Base-by-base conservation (phyloP, 2,888 invertebrate species). In the Vannuccia rotundouncinata region DNA sequence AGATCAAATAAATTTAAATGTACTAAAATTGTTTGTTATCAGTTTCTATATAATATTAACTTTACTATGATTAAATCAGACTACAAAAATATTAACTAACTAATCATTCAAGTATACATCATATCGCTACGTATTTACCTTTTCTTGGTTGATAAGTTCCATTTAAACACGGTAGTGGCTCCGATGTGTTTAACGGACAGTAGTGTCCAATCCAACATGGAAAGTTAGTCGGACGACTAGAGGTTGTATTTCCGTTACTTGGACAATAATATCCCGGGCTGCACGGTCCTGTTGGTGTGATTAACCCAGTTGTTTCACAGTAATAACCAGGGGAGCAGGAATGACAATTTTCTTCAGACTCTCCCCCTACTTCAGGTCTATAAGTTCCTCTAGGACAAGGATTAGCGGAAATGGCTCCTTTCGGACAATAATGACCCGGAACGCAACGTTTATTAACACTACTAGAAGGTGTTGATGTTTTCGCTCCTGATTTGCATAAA, bases 381-480 rank as follows among this genome's bases (percentile, higher is more conserved):
- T 75, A 75, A 17, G 22, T 75, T 29, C 75, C 75, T 75, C 2
- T 75, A 13, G 85, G 85, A 76, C 81, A 83, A 82, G 85, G 82
- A 0, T 74, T 83, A 1, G 84, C 81, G 25, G 83, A 82, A 59
- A 82, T 82, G 0, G 86, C 84, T 10, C 85, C 85, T 74, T 83
- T 83, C 0, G 84, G 84, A 77, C 87, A 87, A 82, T 83, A 86
- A 82, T 84, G 84, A 0, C 86, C 86, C 22, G 83, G 82, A 0
- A 85, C 85, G 83, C 87, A 87, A 0, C 84, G 85, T 81, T 82
- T 84, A 82, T 87, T 87, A 81, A 81, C 79, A 29, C 85, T 85
- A 81, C 85, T 85, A 79, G 84, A 83, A 2, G 86, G 87, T 1
- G 84, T 84, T 0, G 85, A 82, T 27, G 82, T 81, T 0, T 83